Percentiles rank a stretch among this genome's conserved stretches.
phyloP scores from a whole-genome alignment of 92 coral and sea anemone genomes.

The Epizoanthus ramosus region DNA sequence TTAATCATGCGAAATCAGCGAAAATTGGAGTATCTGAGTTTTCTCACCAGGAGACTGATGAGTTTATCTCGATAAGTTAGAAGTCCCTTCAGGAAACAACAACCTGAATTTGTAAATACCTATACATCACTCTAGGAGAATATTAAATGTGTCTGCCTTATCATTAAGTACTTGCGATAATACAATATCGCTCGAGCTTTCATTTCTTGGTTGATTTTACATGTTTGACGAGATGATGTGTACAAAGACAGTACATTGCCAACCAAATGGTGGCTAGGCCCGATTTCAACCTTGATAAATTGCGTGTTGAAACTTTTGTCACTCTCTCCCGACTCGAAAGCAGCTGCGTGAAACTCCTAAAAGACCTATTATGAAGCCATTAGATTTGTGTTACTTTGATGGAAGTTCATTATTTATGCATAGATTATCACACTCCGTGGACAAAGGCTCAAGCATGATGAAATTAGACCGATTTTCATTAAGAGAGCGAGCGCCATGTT shows the following conservation, averaged over 20 bases:
- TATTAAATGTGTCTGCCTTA: slow-evolving; percentile 82
- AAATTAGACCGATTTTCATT: slow-evolving; percentile 79
- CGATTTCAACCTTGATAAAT: slow-evolving; percentile 41
- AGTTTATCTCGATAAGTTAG: slow-evolving; percentile 87
- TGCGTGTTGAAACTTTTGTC: slow-evolving; percentile 44
- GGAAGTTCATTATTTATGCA: slow-evolving; percentile 93
- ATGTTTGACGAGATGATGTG: slow-evolving; percentile 32
- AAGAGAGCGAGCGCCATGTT: slow-evolving; percentile 48
- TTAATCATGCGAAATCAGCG: slow-evolving; percentile 88
- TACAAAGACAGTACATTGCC: slow-evolving; percentile 18
- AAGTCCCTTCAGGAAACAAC: slow-evolving; percentile 73
- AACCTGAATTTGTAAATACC: slow-evolving; percentile 90
- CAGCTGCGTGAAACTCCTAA: slow-evolving; percentile 71
- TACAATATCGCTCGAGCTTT: slow-evolving; percentile 82
- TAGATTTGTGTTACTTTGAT: slow-evolving; percentile 85
- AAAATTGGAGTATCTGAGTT: slow-evolving; percentile 84
- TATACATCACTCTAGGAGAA: slow-evolving; percentile 73
- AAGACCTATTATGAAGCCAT: slow-evolving; percentile 91
- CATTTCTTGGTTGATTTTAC: slow-evolving; percentile 54
- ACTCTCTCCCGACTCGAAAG: slow-evolving; percentile 41
- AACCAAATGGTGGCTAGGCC: slow-evolving; percentile 13
- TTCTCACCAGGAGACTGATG: slow-evolving; percentile 91
- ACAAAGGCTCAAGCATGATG: slow-evolving; percentile 83
- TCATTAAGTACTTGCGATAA: slow-evolving; percentile 86
- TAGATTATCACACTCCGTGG: slow-evolving; percentile 77